Evolutionary conservation across 2,888 invertebrate genomes (phyloP), one percentile per base, ranked within the genome.

Genomic region (Deilephila elpenor): DNA sequence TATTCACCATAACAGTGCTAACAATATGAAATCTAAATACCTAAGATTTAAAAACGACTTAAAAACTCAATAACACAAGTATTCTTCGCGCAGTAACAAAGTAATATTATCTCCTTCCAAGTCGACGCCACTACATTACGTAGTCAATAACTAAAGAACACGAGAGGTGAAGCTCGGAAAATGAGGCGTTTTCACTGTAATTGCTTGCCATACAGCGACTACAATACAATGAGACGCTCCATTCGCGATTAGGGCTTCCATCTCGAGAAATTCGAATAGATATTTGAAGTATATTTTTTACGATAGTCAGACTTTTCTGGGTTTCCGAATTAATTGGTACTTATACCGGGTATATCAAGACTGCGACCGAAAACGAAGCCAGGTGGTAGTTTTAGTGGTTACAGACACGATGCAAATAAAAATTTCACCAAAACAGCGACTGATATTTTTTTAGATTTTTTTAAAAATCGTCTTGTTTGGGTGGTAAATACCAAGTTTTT

Each of bases 171-270:
- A 84, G 84, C 64, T 64, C 37, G 85, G 83, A 83, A 85, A 87
- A 83, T 85, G 84, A 86, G 85, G 81, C 83, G 82, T 87, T 86
- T 86, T 85, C 86, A 85, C 86, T 85, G 86, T 84, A 87, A 86
- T 86, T 86, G 85, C 86, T 88, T 88, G 87, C 88, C 88, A 86
- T 32, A 62, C 19, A 62, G 53, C 17, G n/a, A 34, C 3, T 61
- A 29, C 29, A 25, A 61, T 61, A 61, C 34, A 62, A 8, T 34
- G 62, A 7, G 62, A n/a, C n/a, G 34, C 8, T 19, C 19, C 64
- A 34, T 64, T 37, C 37, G 17, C 25, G 60, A 29, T 29, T 29
- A 61, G 25, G 29, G 29, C 60, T 29, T 61, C 59, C 60, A 29
- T 29, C 29, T 6, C 56, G 56, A 56, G 60, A 61, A 11, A 61